These are phyloP conservation scores for Petaurus breviceps DNA, from an alignment of 2,113 vertebrate species.

Conservation along the genomic window DNA sequence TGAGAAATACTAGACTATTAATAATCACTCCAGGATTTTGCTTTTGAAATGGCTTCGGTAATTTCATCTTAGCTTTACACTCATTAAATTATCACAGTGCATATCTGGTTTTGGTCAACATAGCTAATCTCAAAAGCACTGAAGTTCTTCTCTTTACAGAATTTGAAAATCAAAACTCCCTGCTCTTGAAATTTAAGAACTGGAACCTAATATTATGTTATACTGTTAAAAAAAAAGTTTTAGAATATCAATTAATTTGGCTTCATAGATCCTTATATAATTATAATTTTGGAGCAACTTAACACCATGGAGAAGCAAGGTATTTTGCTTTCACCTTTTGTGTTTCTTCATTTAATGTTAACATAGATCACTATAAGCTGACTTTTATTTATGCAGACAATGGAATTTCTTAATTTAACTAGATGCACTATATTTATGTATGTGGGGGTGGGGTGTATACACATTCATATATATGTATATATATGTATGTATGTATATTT, in stretches of 20 bases:
- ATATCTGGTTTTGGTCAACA: not conserved
- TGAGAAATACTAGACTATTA: not conserved
- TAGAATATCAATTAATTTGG: not conserved
- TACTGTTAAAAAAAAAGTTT: not conserved
- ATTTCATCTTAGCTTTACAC: not conserved
- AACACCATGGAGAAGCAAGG: not conserved
- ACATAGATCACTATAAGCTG: conserved; percentile 3
- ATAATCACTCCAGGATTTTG: not conserved
- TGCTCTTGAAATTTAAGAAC: not conserved
- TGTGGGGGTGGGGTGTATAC: no score
- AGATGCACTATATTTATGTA: not conserved
- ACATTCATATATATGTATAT: no score
- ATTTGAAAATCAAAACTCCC: not conserved
- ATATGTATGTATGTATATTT: not conserved
- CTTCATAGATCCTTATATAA: not conserved
- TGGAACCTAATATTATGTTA: not conserved
- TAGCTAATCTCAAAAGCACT: not conserved
- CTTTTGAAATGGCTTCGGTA: not conserved
- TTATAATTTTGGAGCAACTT: not conserved
- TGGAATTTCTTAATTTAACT: not conserved
- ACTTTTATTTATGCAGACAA: not conserved
- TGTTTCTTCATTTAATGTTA: conserved; percentile 28
- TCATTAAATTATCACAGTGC: not conserved
- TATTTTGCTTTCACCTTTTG: not conserved
- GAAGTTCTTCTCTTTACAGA: not conserved